Evolutionary conservation across 1,140 invertebrate genomes (phyloP).

Genomic region (Sinonovacula constricta): DNA sequence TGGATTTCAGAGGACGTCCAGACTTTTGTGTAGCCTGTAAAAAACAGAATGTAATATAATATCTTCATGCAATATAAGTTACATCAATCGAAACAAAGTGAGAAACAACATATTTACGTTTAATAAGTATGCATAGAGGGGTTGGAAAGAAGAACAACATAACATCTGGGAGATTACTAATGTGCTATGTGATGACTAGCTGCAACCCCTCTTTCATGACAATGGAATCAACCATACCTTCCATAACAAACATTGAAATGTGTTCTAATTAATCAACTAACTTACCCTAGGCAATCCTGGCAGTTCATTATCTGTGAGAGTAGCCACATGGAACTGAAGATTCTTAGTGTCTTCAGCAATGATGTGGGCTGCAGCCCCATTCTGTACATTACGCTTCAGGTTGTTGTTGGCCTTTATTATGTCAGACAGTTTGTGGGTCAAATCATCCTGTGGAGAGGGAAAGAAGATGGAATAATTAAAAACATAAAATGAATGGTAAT

Average conservation of each 20-base stretch:
- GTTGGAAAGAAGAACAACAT: too few species aligned
- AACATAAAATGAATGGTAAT: too few species aligned
- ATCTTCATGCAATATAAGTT: background rate
- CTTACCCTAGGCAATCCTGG: conserved; percentile 93
- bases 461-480: too few species aligned
- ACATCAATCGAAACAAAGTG: too few species aligned
- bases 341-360: conserved; percentile 98
- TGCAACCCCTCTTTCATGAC: too few species aligned
- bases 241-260: too few species aligned
- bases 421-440: conserved; percentile 99
- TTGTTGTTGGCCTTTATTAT: conserved; percentile 99
- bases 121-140: too few species aligned
- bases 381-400: conserved; percentile 93
- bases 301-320: conserved; percentile 98
- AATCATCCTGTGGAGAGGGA: conserved; percentile 89
- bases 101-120: too few species aligned
- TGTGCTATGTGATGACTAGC: too few species aligned
- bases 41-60: conserved; percentile 4
- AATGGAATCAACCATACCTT: too few species aligned
- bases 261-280: too few species aligned
- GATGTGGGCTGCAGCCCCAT: conserved; percentile 97
- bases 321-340: conserved; percentile 99
- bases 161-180: too few species aligned
- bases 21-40: conserved; percentile 96
- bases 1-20: conserved; percentile 97